Evolutionary conservation across 2,797 vertebrate genomes (phyloP).

Genomic region (Alosa sapidissima): DNA sequence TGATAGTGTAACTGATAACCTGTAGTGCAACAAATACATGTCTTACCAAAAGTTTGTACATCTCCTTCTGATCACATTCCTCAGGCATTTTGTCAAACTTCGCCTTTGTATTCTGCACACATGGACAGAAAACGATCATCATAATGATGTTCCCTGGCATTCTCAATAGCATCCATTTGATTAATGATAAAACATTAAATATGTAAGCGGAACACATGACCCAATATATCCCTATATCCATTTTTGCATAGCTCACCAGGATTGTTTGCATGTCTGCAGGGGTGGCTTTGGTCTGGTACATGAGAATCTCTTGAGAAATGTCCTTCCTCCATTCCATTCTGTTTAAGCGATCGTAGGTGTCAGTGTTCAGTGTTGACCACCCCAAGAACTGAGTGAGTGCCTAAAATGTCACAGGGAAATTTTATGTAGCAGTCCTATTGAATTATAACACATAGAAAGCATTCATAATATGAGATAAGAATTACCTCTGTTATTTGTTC

Average conservation of each 20-base stretch:
- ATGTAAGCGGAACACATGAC: neutral
- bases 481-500: conserved; percentile 81
- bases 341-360: conserved; percentile 81
- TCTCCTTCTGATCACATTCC: conserved; percentile 76
- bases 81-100: conserved; percentile 73
- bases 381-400: conserved; percentile 82
- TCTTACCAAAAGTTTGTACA: conserved; percentile 77
- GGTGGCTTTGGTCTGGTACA: conserved; percentile 78
- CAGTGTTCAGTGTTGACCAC: conserved; percentile 83
- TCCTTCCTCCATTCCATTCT: conserved; percentile 81
- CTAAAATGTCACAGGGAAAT: conserved; percentile 57
- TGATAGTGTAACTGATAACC: no score
- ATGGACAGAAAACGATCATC: conserved; percentile 26
- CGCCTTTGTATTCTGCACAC: conserved; percentile 76
- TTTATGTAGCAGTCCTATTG: neutral
- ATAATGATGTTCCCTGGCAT: neutral
- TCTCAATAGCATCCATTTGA: neutral
- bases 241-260: conserved; percentile 67
- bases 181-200: neutral
- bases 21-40: neutral
- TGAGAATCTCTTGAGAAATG: conserved; percentile 82
- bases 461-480: neutral
- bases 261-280: conserved; percentile 73
- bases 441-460: neutral
- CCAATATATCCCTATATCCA: neutral